phyloP scores from a whole-genome alignment of 1,140 invertebrate species.

The Drosophila sucinea region DNA sequence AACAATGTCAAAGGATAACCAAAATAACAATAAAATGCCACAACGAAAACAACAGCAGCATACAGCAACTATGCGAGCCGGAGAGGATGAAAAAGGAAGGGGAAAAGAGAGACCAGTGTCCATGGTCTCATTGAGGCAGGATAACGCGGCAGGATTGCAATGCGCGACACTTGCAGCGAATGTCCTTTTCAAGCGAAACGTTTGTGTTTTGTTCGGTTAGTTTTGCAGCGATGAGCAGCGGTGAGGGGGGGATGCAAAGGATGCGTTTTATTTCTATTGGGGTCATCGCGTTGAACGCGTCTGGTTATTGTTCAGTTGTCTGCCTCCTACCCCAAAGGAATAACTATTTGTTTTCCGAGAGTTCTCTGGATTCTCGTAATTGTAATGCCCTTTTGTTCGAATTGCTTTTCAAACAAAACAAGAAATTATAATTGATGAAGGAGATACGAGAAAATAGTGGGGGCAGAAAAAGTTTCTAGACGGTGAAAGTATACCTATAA shows the following conservation, averaged over 20 bases:
- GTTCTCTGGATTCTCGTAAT: constrained; percentile 21
- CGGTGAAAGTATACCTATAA: background rate
- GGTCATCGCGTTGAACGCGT: constrained; percentile 71
- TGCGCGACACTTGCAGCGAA: constrained; percentile 72
- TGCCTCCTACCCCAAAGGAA: constrained; percentile 43
- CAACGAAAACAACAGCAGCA: constrained; percentile 24
- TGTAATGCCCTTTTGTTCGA: constrained; percentile 49
- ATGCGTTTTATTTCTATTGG: constrained; percentile 80
- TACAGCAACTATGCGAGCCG: constrained; percentile 28
- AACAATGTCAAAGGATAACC: constrained; percentile 71
- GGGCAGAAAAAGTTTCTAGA: background rate
- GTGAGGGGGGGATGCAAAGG: constrained; percentile 32
- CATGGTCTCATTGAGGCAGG: constrained; percentile 36
- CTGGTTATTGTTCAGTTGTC: constrained; percentile 68
- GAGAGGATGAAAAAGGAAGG: constrained; percentile 7
- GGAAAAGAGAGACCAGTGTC: constrained; percentile 32
- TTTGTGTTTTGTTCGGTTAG: constrained; percentile 28
- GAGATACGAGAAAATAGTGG: background rate
- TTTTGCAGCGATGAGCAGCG: background rate
- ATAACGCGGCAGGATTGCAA: constrained; percentile 64
- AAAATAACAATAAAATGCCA: constrained; percentile 68
- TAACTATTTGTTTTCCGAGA: constrained; percentile 38
- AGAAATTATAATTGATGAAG: constrained; percentile 29
- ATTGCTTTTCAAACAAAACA: constrained; percentile 31
- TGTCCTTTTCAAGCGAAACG: constrained; percentile 60